These are phyloP conservation scores for Orthosia gothica DNA, from an alignment of 2,888 invertebrate species.

Conservation along the genomic window DNA sequence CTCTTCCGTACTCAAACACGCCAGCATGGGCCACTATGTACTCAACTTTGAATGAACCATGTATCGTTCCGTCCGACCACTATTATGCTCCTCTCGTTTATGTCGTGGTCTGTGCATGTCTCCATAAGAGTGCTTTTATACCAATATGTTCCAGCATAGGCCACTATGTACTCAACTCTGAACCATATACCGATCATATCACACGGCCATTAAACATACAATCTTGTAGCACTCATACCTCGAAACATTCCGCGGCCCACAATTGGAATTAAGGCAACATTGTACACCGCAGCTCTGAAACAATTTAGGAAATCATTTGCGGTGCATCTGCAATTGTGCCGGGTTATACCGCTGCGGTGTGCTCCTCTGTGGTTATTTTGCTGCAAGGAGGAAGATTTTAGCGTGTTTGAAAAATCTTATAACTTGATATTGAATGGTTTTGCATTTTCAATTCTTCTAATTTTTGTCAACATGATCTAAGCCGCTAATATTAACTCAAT, in stretches of 20 bases:
- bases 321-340: conserved; percentile 80
- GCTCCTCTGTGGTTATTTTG: conserved; percentile 75
- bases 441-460: too few relatives aligned
- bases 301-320: conserved; percentile 86
- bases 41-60: conserved; percentile 4
- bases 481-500: too few relatives aligned
- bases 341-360: conserved; percentile 83
- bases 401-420: conserved; percentile 19
- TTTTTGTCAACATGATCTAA: neutral
- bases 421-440: neutral
- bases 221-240: conserved; percentile 33
- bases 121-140: too few relatives aligned
- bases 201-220: conserved; percentile 47
- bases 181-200: conserved; percentile 22
- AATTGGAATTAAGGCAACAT: conserved; percentile 77
- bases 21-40: conserved; percentile 6
- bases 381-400: conserved; percentile 52
- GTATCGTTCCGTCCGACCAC: neutral
- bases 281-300: conserved; percentile 77
- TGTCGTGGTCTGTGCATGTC: too few relatives aligned
- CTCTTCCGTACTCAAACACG: neutral
- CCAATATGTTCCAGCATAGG: too few relatives aligned
- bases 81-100: too few relatives aligned
- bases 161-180: conserved; percentile 1
- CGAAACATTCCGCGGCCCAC: conserved; percentile 52